Evolutionary conservation across 2,113 vertebrate genomes (phyloP).

Genomic region (Limanda limanda): DNA sequence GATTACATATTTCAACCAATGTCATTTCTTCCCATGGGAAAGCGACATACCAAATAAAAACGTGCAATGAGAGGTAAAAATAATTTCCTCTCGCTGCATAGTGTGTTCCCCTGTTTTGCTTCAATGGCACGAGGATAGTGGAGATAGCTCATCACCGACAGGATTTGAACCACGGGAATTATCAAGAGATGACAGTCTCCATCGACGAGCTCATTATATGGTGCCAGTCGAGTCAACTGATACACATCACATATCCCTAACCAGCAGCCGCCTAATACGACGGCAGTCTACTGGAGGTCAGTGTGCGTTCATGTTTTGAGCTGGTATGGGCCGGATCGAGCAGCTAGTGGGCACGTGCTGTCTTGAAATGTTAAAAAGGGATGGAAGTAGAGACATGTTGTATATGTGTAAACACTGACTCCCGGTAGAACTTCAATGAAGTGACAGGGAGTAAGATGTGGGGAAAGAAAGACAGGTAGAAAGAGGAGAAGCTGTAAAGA

Average conservation of each 20-base stretch:
- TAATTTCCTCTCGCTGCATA: neutral
- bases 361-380: neutral
- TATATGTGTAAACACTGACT: neutral
- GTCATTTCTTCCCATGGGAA: too few relatives aligned
- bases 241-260: constrained; percentile 42
- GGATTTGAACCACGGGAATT: constrained; percentile 37
- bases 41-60: neutral
- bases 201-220: constrained; percentile 61
- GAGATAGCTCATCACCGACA: constrained; percentile 34
- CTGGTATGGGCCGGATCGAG: neutral
- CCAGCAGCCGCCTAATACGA: neutral
- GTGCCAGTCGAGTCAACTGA: constrained; percentile 58
- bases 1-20: too few relatives aligned
- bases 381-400: neutral
- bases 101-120: neutral
- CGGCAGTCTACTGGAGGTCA: neutral
- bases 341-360: neutral
- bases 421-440: neutral
- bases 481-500: too few relatives aligned
- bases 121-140: neutral
- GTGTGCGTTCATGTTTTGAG: neutral
- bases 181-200: constrained; percentile 66
- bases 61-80: too few relatives aligned
- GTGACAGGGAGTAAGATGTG: neutral
- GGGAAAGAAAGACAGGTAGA: too few relatives aligned